These are phyloP conservation scores for Botia almorhae DNA, from an alignment of 2,797 vertebrate genomes.

Conservation along the genomic window DNA sequence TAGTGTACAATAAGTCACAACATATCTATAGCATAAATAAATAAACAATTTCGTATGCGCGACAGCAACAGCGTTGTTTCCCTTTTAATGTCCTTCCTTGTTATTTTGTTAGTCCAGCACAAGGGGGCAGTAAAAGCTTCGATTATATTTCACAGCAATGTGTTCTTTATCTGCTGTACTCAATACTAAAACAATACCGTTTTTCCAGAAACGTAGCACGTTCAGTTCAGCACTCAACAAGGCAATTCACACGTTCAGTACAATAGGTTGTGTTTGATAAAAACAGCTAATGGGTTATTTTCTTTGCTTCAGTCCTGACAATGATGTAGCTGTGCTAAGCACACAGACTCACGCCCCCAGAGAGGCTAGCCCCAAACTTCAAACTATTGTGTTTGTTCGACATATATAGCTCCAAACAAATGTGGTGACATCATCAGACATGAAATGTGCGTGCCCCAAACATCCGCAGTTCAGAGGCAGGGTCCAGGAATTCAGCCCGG, in stretches of 20 bases:
- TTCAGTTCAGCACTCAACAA: constrained; percentile 27
- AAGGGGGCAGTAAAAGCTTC: constrained; percentile 61
- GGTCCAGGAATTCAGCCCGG: constrained; percentile 77
- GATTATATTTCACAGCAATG: not conserved
- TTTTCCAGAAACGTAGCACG: constrained; percentile 54
- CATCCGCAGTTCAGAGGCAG: constrained; percentile 76
- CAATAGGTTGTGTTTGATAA: constrained; percentile 58
- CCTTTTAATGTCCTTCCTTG: not conserved
- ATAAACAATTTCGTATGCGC: too few species aligned
- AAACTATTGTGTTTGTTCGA: constrained; percentile 74
- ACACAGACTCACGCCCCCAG: constrained; percentile 37
- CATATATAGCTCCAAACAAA: constrained; percentile 77
- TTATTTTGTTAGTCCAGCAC: constrained; percentile 61
- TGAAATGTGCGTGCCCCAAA: constrained; percentile 79
- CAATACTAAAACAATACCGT: constrained; percentile 27
- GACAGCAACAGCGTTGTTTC: not conserved
- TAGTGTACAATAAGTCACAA: too few species aligned
- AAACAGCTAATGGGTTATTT: constrained; percentile 58
- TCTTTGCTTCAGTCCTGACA: constrained; percentile 68
- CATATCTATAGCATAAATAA: too few species aligned
- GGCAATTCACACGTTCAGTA: constrained; percentile 65
- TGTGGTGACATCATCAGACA: constrained; percentile 79
- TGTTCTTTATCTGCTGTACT: not conserved
- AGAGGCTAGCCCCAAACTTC: constrained; percentile 45
- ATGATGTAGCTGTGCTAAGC: constrained; percentile 66